A percentile compares a stretch with the other conserved stretches of the same genome.
Conservation (phyloP, 1,140 invertebrate species). For the Galleria mellonella region DNA sequence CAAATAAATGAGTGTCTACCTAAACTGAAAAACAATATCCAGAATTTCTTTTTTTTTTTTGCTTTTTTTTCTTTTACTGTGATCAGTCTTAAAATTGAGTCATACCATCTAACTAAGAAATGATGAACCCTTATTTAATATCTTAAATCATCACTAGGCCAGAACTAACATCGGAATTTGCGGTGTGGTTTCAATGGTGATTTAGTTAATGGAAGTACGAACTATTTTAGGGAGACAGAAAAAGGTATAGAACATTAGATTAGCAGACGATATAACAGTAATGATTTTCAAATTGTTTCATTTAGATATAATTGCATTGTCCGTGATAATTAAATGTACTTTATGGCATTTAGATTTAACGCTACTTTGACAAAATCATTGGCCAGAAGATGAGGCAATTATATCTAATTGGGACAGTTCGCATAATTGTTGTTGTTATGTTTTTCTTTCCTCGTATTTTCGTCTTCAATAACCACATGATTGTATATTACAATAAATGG, state of each 20-base stretch:
- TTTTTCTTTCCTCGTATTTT: constrained; percentile 14
- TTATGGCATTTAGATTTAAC: not conserved
- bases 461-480: constrained; percentile 14
- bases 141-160: constrained; percentile 64
- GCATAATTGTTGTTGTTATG: constrained; percentile 19
- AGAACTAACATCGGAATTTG: constrained; percentile 46
- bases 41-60: constrained; percentile 47
- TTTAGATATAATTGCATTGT: not conserved
- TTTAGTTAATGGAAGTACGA: constrained; percentile 33
- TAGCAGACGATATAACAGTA: constrained; percentile 34
- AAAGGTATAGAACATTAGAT: constrained; percentile 20
- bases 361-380: no score
- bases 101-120: constrained; percentile 71
- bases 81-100: constrained; percentile 74
- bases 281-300: not conserved
- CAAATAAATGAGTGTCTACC: constrained; percentile 30
- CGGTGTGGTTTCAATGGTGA: constrained; percentile 32
- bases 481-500: constrained; percentile 31
- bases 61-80: constrained; percentile 48
- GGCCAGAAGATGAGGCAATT: no score
- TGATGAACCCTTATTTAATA: constrained; percentile 62
- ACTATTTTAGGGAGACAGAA: constrained; percentile 25
- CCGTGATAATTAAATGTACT: not conserved
- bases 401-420: not conserved
- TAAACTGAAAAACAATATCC: constrained; percentile 49